Evolutionary conservation across 2,888 invertebrate species (phyloP).

Genomic region (Agrochola lota): DNA sequence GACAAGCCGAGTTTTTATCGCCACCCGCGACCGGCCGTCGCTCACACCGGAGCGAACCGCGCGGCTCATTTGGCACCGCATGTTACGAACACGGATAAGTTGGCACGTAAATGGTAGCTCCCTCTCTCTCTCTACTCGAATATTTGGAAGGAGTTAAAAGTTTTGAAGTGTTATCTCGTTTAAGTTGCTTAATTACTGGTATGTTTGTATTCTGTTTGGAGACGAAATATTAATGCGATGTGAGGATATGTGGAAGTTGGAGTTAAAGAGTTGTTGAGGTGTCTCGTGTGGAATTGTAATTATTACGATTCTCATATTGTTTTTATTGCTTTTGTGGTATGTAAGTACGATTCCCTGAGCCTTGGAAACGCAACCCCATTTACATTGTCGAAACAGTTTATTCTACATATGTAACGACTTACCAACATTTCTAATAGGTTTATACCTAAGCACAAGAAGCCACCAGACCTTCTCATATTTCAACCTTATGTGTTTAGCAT

Average conservation of each 20-base stretch:
- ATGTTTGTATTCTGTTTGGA: constrained; percentile 60
- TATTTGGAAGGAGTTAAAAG: constrained; percentile 59
- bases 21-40: constrained; percentile 53
- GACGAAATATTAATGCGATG: constrained; percentile 51
- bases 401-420: neutral
- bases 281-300: constrained; percentile 43
- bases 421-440: neutral
- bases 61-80: constrained; percentile 67
- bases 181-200: constrained; percentile 63
- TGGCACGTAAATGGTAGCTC: constrained; percentile 55
- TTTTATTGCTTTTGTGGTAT: neutral
- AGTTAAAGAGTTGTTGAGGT: constrained; percentile 35
- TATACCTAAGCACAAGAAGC: neutral
- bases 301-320: constrained; percentile 1
- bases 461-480: neutral
- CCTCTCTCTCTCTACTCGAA: constrained; percentile 35
- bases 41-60: constrained; percentile 60
- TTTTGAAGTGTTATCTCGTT: constrained; percentile 60
- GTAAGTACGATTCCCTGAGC: neutral
- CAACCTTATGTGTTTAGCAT: too few species aligned
- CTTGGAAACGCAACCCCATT: neutral
- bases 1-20: constrained; percentile 30
- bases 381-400: neutral
- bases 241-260: constrained; percentile 15
- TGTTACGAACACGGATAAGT: constrained; percentile 67